These are phyloP conservation scores for Scrobipalpa atriplicella DNA, from an alignment of 2,888 invertebrate genomes.

Conservation along the genomic window DNA sequence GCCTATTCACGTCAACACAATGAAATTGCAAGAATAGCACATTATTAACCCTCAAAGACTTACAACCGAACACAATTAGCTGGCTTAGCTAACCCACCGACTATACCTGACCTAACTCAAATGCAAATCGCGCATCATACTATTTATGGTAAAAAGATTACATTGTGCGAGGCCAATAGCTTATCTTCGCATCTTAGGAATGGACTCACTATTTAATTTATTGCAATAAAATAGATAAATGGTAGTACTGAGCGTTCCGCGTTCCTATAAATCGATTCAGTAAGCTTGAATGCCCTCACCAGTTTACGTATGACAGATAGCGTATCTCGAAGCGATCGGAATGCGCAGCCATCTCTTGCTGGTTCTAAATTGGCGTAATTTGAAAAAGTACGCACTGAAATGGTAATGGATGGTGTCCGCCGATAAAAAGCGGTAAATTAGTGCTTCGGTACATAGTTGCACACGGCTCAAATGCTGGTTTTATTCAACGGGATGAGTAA, in stretches of 20 bases:
- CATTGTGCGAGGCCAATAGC: conserved; percentile 73
- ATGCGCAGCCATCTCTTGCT: conserved; percentile 49
- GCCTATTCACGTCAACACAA: conserved; percentile 70
- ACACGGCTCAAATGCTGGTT: conserved; percentile 16
- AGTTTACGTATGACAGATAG: conserved; percentile 61
- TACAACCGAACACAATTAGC: conserved; percentile 70
- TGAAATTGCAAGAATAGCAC: conserved; percentile 74
- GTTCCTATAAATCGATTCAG: conserved; percentile 62
- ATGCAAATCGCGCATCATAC: conserved; percentile 76
- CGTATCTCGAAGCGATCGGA: conserved; percentile 53
- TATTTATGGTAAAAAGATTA: conserved; percentile 80
- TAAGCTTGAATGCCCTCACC: conserved; percentile 46
- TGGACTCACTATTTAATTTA: conserved; percentile 76
- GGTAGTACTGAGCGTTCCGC: conserved; percentile 69
- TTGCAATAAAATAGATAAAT: conserved; percentile 79
- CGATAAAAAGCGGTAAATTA: conserved; percentile 14
- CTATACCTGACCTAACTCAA: conserved; percentile 63
- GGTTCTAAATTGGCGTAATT: conserved; percentile 50
- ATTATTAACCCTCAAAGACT: conserved; percentile 57
- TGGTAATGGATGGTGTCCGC: conserved; percentile 45
- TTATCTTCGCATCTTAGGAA: conserved; percentile 73
- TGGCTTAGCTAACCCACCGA: conserved; percentile 44
- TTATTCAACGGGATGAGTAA: conserved; percentile 18
- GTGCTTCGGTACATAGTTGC: conserved; percentile 14
- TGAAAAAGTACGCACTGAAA: conserved; percentile 44